Evolutionary conservation across 1,140 invertebrate genomes (phyloP), one percentile per base, ranked within the genome.

Genomic region (Zaprionus africanus): DNA sequence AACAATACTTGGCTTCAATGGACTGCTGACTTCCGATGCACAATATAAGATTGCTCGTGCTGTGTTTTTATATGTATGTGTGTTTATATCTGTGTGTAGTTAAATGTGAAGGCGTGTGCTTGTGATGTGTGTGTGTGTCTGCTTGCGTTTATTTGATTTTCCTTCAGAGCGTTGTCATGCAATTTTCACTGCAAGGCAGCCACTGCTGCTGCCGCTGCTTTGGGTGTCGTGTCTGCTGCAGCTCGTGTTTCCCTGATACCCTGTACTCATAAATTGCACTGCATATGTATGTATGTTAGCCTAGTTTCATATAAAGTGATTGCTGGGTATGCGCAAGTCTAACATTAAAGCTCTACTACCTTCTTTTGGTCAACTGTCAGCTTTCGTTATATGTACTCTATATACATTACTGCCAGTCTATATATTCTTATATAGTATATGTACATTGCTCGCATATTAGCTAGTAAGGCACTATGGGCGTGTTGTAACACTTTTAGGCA

Each of bases 81-180:
- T 57, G 36, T 46, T n/a, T 59, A 36, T 54, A 11, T 31, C 1
- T 31, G 9, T 31, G 28, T 11, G 31, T 11, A 31, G 9, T 11
- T 34, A 9, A 9, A 34, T 34, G 31, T 34, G 31, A 34, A 11
- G 31, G 31, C 9, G 31, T 34, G 9, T 34, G 2, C 0, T 3
- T 11, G 31, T 34, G 31, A 31, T 24, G 51, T 62, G 38, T 53
- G 41, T 65, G 64, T 57, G n/a, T 57, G 43, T n/a, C n/a, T 74
- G 49, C 22, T 1, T 68, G 24, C 49, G 34, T 49, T 60, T 66
- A 24, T 64, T 63, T 56, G 63, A 79, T 68, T 82, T 82, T 77
- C 83, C 71, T 74, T 66, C 80, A 72, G 38, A 22, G 28, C 83
- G 80, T 75, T 88, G 84, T 83, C 83, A 83, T 86, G 83, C 78